Conservation (phyloP, 2,888 invertebrate genomes). For the Harpagoxenus sublaevis region DNA sequence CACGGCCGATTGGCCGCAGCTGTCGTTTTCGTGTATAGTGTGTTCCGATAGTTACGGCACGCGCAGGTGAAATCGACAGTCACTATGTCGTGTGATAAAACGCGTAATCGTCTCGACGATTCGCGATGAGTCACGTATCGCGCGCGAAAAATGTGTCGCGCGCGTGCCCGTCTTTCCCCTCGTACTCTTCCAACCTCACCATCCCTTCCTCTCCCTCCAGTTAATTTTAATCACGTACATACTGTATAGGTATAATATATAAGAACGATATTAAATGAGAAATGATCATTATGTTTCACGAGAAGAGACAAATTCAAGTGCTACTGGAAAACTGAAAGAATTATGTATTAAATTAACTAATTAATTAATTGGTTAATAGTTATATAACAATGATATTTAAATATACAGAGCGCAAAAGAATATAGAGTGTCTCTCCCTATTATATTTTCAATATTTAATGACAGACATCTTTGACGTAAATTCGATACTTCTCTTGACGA, state of each 20-base stretch:
- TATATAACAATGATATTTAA: not conserved
- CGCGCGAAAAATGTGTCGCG: slow-evolving; percentile 3
- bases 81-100: slow-evolving; percentile 15
- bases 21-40: slow-evolving; percentile 25
- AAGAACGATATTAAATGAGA: not conserved
- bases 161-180: not conserved
- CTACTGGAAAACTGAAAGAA: not conserved
- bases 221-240: not conserved
- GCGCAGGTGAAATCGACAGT: slow-evolving; percentile 41
- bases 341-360: not conserved
- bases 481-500: too few species aligned
- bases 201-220: not conserved
- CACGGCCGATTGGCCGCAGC: slow-evolving; percentile 60
- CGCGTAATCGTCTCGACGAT: not conserved
- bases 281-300: not conserved
- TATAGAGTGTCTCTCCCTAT: too few species aligned
- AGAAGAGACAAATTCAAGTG: not conserved
- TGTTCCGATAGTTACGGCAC: slow-evolving; percentile 8
- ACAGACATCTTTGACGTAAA: too few species aligned
- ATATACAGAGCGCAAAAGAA: not conserved
- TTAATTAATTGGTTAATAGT: not conserved
- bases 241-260: not conserved
- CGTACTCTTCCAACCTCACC: not conserved
- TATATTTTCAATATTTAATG: too few species aligned
- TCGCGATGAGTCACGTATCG: slow-evolving; percentile 13